phyloP scores from a whole-genome alignment of 2,113 vertebrate species.

The Rhinogobius similis region DNA sequence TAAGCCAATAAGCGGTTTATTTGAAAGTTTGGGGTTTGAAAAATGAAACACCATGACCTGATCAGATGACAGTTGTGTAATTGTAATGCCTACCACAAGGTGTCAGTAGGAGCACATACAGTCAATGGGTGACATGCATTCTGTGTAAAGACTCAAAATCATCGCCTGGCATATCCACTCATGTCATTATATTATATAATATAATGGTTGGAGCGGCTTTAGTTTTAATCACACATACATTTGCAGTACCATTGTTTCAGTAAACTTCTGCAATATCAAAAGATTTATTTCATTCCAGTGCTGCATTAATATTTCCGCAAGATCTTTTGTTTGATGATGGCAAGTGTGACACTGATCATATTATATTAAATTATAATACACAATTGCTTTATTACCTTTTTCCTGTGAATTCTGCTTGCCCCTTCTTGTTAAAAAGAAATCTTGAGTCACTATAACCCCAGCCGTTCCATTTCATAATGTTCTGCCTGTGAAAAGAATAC shows the following conservation, averaged over 20 bases:
- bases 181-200: too few species aligned
- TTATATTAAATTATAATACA: background rate
- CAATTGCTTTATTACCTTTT: conserved; percentile 81
- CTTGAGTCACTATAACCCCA: conserved; percentile 97
- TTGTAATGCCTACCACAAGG: conserved; percentile 69
- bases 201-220: too few species aligned
- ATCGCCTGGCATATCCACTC: too few species aligned
- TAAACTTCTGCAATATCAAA: too few species aligned
- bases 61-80: conserved; percentile 40
- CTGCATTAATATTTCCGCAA: too few species aligned
- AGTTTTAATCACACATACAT: too few species aligned
- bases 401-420: conserved; percentile 94
- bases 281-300: too few species aligned
- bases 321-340: too few species aligned
- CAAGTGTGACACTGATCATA: too few species aligned
- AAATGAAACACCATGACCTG: conserved; percentile 50
- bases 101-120: conserved; percentile 74
- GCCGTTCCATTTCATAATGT: conserved; percentile 98
- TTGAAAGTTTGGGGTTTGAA: conserved; percentile 13
- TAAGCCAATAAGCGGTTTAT: background rate
- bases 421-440: conserved; percentile 96
- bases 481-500: conserved; percentile 82
- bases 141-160: too few species aligned
- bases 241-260: too few species aligned
- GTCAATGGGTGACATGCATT: too few species aligned